phyloP scores from a whole-genome alignment of 2,888 invertebrate genomes.

The Drosophila suboccidentalis region DNA sequence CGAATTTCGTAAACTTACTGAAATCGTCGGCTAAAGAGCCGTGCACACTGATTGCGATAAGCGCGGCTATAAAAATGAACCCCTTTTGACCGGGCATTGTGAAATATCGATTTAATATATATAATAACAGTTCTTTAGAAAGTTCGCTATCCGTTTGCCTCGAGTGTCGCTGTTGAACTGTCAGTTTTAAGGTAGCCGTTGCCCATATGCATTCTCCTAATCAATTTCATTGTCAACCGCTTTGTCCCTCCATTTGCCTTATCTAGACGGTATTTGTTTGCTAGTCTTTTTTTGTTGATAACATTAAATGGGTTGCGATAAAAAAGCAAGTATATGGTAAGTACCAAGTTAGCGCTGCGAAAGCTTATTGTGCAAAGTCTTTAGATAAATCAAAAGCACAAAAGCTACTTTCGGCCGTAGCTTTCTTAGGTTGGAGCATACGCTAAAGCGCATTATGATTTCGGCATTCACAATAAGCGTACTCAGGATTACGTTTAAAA shows the following conservation, averaged over 20 bases:
- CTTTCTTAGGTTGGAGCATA: conserved; percentile 18
- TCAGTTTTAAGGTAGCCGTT: conserved; percentile 11
- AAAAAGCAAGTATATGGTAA: conserved; percentile 25
- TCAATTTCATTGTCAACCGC: conserved; percentile 23
- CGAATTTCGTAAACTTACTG: conserved; percentile 17
- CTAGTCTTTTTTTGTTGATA: conserved; percentile 27
- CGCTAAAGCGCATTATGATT: conserved; percentile 10
- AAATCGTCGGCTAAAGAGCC: conserved; percentile 3
- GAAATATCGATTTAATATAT: conserved; percentile 16
- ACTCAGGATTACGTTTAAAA: neutral
- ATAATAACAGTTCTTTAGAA: neutral
- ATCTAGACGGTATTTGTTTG: conserved; percentile 24
- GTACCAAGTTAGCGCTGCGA: conserved; percentile 9
- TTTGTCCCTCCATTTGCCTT: conserved; percentile 13
- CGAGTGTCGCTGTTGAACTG: conserved; percentile 46
- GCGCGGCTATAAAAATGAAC: conserved; percentile 31
- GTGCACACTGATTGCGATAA: conserved; percentile 37
- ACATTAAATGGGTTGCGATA: conserved; percentile 33
- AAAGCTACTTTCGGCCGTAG: conserved; percentile 1
- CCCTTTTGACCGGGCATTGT: conserved; percentile 33
- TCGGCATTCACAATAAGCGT: neutral
- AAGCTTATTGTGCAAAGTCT: conserved; percentile 15
- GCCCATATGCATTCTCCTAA: conserved; percentile 22
- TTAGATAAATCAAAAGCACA: conserved; percentile 12
- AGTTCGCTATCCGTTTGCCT: conserved; percentile 16